Base-by-base conservation (phyloP, 2,888 invertebrate species). In the Tinea pellionella region DNA sequence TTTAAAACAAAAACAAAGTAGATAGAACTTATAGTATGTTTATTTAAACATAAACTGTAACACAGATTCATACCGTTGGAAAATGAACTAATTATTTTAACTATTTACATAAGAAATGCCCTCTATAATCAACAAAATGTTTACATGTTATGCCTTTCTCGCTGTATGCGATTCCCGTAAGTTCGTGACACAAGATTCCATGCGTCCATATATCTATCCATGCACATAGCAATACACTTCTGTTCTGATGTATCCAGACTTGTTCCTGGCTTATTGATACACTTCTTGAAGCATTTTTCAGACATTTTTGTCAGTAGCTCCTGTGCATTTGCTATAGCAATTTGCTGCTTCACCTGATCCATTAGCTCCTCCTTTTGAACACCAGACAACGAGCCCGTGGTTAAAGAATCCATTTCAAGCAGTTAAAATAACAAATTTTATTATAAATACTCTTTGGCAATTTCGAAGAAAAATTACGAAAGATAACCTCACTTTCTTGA, bases 191-290 rank as follows among this genome's bases (percentile, higher is more conserved):
- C 96, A 60, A 97, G 86, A 81, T 97, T 96, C 94, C 96, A 97
- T 2, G 97, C 92, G 73, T 99, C 98, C 95, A 98, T 96, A 88
- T 96, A 99, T 71, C 98, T 90, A 80, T 98, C 98, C 97, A 98
- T 97, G 78, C 98, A 98, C 95, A 97, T 97, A 0, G 96, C 95
- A 67, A 98, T 91, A 77, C 98, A 98, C 92, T 96, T 97, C 92
- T 98, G 92, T 89, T 97, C 97, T 0, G 95, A 94, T 73, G 91
- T 94, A 76, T 96, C 97, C 66, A 98, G 77, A 1, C 95, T 92
- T 11, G 94, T 92, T 16, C 98, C 98, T 24, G 98, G 98, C 77
- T 96, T 97, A 60, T 84, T 85, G 68, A 98, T 92, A 80, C 98
- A 98, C 74, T 97, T 97, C 78, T 94, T 95, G 79, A 98, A 98